phyloP scores from a whole-genome alignment of 1,140 invertebrate genomes.

The Heliconius melpomene region DNA sequence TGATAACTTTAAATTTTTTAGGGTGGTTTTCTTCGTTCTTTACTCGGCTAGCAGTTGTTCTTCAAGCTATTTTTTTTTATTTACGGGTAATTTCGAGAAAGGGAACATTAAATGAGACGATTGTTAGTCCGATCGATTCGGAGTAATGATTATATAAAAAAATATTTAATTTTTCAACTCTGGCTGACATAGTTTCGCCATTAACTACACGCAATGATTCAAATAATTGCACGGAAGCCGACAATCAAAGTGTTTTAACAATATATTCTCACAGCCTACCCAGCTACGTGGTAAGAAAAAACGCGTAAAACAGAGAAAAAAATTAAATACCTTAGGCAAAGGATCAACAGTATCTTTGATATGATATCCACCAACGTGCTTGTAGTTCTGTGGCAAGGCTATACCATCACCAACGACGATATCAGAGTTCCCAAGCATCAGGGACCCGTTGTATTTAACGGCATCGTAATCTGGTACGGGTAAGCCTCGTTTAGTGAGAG shows the following conservation, averaged over 20 bases:
- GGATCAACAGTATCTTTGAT: slow-evolving; percentile 46
- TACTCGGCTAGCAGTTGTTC: no score
- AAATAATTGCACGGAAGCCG: no score
- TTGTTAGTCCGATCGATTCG: no score
- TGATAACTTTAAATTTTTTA: no score
- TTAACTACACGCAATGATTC: no score
- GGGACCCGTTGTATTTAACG: slow-evolving; percentile 48
- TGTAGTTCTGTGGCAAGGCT: slow-evolving; percentile 50
- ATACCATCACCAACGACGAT: slow-evolving; percentile 37
- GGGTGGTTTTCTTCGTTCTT: no score
- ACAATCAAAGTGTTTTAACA: neutral
- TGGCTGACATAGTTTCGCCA: no score
- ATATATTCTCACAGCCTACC: neutral
- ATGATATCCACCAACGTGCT: slow-evolving; percentile 54
- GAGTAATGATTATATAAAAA: no score
- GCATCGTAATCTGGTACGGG: slow-evolving; percentile 41
- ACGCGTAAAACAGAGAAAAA: neutral
- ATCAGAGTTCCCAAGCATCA: slow-evolving; percentile 52
- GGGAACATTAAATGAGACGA: no score
- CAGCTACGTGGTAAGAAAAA: neutral
- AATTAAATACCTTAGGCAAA: slow-evolving; percentile 34
- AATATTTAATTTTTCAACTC: no score
- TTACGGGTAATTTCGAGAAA: no score
- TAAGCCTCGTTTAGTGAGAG: slow-evolving; percentile 41
- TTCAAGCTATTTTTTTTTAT: no score